Conservation (phyloP, 2,888 invertebrate genomes). For the Nephrotoma guestfalica region DNA sequence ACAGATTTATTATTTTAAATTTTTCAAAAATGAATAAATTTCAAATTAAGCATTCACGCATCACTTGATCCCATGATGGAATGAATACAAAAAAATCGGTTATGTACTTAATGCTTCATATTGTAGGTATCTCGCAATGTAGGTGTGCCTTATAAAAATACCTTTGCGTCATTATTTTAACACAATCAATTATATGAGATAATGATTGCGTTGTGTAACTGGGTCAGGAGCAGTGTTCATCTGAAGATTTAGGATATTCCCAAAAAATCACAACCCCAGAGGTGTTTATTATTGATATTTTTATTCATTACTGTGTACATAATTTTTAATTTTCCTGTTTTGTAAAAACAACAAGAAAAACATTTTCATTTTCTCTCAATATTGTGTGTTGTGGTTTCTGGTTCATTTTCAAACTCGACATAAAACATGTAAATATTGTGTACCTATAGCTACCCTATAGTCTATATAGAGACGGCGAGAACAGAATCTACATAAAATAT, state of each 20-base stretch:
- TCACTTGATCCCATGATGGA: not conserved
- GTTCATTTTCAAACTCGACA: not conserved
- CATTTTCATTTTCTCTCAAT: not conserved
- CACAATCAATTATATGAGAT: not conserved
- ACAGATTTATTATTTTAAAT: not conserved
- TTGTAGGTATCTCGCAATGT: not conserved
- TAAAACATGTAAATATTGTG: not conserved
- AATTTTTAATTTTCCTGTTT: not conserved
- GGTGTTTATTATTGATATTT: no score
- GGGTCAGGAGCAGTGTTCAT: not conserved
- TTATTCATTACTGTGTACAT: no score
- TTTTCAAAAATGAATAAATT: not conserved
- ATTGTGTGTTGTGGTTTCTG: not conserved
- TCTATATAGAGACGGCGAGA: not conserved
- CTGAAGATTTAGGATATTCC: not conserved
- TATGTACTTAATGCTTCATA: not conserved
- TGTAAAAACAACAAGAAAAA: not conserved
- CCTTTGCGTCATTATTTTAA: not conserved
- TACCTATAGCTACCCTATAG: not conserved
- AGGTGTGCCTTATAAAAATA: not conserved
- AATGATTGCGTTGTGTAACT: not conserved
- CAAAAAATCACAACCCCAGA: not conserved
- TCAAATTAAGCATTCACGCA: not conserved
- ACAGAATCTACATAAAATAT: not conserved
- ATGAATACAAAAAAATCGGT: not conserved